Base-by-base conservation (phyloP, 2,797 vertebrate species). In the Ctenopoma kingsleyae region DNA sequence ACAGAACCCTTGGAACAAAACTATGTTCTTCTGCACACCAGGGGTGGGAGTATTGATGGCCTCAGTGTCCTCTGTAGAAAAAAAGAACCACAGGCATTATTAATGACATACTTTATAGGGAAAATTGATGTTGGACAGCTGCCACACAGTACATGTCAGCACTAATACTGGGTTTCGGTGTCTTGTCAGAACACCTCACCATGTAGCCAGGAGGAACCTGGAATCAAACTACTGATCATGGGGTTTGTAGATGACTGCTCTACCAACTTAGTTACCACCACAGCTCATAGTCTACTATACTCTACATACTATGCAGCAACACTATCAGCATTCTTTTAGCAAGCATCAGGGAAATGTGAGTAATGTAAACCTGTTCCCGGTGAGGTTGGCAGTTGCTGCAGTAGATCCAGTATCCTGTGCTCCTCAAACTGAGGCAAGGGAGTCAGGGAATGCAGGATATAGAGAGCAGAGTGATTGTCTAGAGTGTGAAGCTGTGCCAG, bases 401-500 rank as follows among this genome's bases (percentile, higher is more conserved):
- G 94, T 17, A 99, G 94, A 38, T 95, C 91, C 72, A 96, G 90
- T 63, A 99, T 96, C 83, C 91, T 91, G 0, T 92, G 92, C 81
- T 99, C 97, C 48, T 96, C 94, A 85, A 95, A 94, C 57, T 93
- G 91, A 86, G 96, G 90, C 70, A 99, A 85, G 74, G 96, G 94
- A 71, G 96, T 98, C 84, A 99, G 93, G 55, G 95, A 96, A 84
- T 99, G 95, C 67, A 99, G 94, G 64, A 96, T 92, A 44, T 97
- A 98, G 9, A 99, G 90, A 0, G 96, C 95, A 36, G 98, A 98
- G 85, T 97, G 98, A 78, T 88, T 94, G 90, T 97, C 97, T 83
- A 98, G 92, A 69, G 89, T 92, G 84, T 97, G 95, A 71, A 99
- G 93, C 87, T 98, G 96, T 51, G 89, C 88, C 80, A 97, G 57